These are phyloP conservation scores for Balanococcus diminutus DNA, from an alignment of 2,888 invertebrate genomes.

Conservation along the genomic window DNA sequence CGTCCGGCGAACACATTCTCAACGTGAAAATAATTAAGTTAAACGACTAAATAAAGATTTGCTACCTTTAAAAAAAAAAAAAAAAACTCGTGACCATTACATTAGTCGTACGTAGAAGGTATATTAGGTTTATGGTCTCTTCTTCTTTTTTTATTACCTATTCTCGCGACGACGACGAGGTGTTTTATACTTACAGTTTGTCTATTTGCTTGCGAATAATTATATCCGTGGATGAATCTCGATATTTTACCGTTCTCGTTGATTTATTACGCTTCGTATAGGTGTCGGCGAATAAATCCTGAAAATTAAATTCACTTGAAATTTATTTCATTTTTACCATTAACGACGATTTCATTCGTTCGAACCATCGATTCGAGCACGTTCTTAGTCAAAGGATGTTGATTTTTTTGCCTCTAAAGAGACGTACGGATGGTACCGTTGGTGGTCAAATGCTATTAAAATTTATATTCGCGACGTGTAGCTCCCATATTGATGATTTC, in stretches of 20 bases:
- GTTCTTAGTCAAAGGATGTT: neutral
- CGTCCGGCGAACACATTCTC: neutral
- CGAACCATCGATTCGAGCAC: neutral
- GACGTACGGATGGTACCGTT: neutral
- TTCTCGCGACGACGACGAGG: neutral
- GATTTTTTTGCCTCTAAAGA: neutral
- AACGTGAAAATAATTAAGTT: neutral
- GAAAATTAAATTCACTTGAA: neutral
- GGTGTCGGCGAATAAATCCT: constrained; percentile 14
- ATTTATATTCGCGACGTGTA: neutral
- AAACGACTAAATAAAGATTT: constrained; percentile 9
- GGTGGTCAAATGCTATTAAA: neutral
- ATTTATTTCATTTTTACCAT: constrained; percentile 1
- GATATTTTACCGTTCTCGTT: neutral
- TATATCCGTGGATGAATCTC: constrained; percentile 21
- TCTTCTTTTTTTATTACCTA: neutral
- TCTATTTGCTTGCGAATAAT: constrained; percentile 31
- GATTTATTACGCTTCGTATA: constrained; percentile 16
- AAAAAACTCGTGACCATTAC: neutral
- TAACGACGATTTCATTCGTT: too few relatives aligned
- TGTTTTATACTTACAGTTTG: constrained; percentile 32
- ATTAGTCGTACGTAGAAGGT: neutral
- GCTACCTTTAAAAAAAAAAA: neutral
- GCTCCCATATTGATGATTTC: neutral
- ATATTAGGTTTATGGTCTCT: neutral